phyloP scores from a whole-genome alignment of 2,888 invertebrate genomes.

The Cerastis rubricosa region DNA sequence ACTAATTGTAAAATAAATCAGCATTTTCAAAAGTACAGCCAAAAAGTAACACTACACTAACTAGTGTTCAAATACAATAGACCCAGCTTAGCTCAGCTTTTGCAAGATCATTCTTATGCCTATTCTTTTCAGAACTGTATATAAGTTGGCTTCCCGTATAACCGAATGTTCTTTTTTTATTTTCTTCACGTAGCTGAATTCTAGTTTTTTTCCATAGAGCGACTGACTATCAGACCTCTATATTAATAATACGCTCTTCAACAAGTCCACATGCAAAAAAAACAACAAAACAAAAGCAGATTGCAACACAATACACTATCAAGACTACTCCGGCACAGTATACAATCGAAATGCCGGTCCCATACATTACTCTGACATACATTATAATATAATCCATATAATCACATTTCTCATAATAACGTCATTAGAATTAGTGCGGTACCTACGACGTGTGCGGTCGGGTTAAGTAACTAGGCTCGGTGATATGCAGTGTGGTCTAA shows the following conservation, averaged over 20 bases:
- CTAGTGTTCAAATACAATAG: background rate
- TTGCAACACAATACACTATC: slow-evolving; percentile 70
- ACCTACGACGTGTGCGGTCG: slow-evolving; percentile 86
- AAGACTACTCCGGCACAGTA: slow-evolving; percentile 66
- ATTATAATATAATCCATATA: slow-evolving; percentile 88
- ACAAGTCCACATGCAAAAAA: background rate
- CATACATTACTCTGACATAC: slow-evolving; percentile 89
- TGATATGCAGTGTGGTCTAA: slow-evolving; percentile 38
- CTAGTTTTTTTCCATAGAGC: background rate
- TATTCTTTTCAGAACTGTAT: background rate
- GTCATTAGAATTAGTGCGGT: slow-evolving; percentile 89
- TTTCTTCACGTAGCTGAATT: background rate
- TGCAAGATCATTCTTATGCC: background rate
- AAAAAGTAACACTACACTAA: no score
- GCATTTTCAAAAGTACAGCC: background rate
- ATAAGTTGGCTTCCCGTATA: background rate
- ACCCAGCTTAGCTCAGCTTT: background rate
- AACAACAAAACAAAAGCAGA: background rate
- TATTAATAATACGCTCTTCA: background rate
- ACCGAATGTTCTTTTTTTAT: background rate
- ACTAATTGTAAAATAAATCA: background rate
- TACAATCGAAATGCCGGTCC: slow-evolving; percentile 78
- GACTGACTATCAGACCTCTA: background rate
- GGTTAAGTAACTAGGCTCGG: slow-evolving; percentile 66
- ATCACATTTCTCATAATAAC: slow-evolving; percentile 90